A percentile compares a stretch with the other conserved stretches of the same genome.
Evolutionary conservation across 2,888 invertebrate species (phyloP).

Genomic region (Ornithoptera alexandrae): DNA sequence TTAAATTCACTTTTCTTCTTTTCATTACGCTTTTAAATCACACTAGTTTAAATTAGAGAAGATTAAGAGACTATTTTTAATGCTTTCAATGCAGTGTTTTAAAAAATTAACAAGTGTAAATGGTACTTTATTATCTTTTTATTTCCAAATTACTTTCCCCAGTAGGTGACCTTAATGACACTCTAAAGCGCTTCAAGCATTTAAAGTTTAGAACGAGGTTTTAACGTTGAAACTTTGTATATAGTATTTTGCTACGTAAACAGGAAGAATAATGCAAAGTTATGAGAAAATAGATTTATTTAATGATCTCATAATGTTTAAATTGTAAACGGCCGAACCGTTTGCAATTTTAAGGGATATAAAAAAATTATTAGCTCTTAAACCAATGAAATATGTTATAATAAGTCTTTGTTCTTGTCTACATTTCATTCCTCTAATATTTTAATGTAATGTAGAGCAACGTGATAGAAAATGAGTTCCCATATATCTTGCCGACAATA

Average conservation of each 20-base stretch:
- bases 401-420: not conserved
- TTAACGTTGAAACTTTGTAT: not conserved
- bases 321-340: not conserved
- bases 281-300: not conserved
- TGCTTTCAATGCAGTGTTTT: too few relatives aligned
- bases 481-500: constrained; percentile 4
- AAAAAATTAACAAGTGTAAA: not conserved
- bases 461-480: constrained; percentile 6
- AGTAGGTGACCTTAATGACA: not conserved
- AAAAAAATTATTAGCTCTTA: not conserved
- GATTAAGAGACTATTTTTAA: too few relatives aligned
- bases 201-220: not conserved
- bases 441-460: constrained; percentile 4
- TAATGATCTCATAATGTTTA: not conserved
- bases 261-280: not conserved
- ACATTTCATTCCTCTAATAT: not conserved
- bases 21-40: too few relatives aligned
- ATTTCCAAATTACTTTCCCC: not conserved
- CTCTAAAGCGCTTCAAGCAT: not conserved
- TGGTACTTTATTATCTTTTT: not conserved
- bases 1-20: too few relatives aligned
- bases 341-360: not conserved
- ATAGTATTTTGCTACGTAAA: not conserved
- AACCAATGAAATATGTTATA: not conserved
- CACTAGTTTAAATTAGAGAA: too few relatives aligned